Evolutionary conservation across 37 sponge, comb jelly and placozoan genomes (phyloP).

Genomic region (Oopsacas minuta): DNA sequence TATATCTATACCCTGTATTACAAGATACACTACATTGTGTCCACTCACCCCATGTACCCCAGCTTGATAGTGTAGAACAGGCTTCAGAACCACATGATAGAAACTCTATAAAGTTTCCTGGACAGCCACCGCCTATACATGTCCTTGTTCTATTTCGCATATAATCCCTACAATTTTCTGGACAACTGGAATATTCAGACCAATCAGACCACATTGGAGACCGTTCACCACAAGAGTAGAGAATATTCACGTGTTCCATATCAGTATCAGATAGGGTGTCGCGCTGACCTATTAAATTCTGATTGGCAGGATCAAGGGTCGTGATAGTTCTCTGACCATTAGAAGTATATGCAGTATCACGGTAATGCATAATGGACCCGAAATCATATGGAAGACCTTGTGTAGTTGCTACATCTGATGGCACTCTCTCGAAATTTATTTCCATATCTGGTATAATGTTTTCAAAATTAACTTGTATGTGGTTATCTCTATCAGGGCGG

Average conservation of each 20-base stretch:
- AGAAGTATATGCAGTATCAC: slow-evolving; percentile 39
- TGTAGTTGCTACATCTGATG: slow-evolving; percentile 26
- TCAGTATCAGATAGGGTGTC: slow-evolving; percentile 28
- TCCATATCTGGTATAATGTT: slow-evolving; percentile 36
- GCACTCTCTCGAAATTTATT: slow-evolving; percentile 34
- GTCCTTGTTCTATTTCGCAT: neutral
- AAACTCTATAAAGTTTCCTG: neutral
- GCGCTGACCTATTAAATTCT: slow-evolving; percentile 40
- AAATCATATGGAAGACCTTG: slow-evolving; percentile 51
- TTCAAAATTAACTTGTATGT: slow-evolving; percentile 24
- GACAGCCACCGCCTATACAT: neutral
- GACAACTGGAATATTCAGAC: neutral
- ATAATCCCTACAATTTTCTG: neutral
- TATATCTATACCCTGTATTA: neutral
- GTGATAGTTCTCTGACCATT: slow-evolving; percentile 44
- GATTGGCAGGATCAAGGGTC: neutral
- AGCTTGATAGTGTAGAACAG: neutral
- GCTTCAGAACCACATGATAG: neutral
- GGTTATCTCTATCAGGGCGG: slow-evolving; percentile 60
- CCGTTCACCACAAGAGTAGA: slow-evolving; percentile 31
- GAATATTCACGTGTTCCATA: slow-evolving; percentile 32
- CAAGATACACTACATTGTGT: neutral
- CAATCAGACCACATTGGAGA: neutral
- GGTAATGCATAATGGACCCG: slow-evolving; percentile 66
- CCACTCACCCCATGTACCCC: neutral